These are phyloP conservation scores for Hetaerina americana DNA, from an alignment of 1,140 invertebrate genomes.

Conservation along the genomic window DNA sequence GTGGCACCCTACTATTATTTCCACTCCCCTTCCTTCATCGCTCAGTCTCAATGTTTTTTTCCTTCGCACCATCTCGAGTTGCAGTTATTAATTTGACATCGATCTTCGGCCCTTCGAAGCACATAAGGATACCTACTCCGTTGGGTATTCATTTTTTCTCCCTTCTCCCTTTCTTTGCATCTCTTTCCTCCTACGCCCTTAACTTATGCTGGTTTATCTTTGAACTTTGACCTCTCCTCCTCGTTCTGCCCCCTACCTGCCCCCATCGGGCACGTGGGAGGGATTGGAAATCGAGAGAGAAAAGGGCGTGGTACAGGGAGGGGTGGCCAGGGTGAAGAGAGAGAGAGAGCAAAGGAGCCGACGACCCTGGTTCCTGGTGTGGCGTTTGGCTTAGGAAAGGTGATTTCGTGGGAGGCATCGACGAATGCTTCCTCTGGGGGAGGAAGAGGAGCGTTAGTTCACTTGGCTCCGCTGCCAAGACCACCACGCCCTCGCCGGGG, in stretches of 20 bases:
- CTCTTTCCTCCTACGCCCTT: neutral
- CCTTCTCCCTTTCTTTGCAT: neutral
- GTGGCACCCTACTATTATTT: neutral
- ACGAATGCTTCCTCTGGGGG: neutral
- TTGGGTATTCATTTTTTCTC: neutral
- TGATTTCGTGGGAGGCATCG: neutral
- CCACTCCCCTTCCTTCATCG: neutral
- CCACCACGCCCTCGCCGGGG: neutral
- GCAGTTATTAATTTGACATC: neutral
- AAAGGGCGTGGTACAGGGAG: neutral
- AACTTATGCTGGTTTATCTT: neutral
- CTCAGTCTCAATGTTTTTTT: neutral
- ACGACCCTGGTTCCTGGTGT: no score
- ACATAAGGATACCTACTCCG: no score
- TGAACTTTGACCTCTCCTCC: neutral
- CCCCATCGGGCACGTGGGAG: no score
- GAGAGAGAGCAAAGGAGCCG: no score
- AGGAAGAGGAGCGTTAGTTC: no score
- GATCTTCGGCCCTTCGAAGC: no score
- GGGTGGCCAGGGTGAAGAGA: neutral
- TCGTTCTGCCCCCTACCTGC: no score
- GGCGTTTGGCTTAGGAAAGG: neutral
- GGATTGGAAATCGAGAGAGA: no score
- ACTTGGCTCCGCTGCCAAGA: neutral
- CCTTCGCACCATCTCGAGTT: neutral